Evolutionary conservation across 2,888 invertebrate genomes (phyloP).

Genomic region (Nysson spinosus): DNA sequence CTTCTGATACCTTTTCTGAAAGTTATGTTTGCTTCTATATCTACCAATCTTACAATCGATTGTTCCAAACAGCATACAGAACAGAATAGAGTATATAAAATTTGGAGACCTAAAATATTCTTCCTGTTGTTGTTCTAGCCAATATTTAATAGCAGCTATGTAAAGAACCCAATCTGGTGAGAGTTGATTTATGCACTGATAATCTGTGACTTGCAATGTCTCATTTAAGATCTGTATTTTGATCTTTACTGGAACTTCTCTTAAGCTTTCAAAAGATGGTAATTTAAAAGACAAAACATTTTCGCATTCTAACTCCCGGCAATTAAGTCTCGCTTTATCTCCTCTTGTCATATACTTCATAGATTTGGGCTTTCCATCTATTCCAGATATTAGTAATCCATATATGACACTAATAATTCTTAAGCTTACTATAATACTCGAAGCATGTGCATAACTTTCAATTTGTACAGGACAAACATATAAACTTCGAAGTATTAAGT

Average conservation of each 20-base stretch:
- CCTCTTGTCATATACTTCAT: conserved; percentile 70
- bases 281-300: conserved; percentile 51
- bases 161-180: conserved; percentile 82
- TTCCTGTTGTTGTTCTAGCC: conserved; percentile 78
- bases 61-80: conserved; percentile 80
- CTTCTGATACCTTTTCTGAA: conserved; percentile 78
- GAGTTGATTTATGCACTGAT: conserved; percentile 73
- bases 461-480: conserved; percentile 85
- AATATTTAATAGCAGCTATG: conserved; percentile 81
- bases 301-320: conserved; percentile 41
- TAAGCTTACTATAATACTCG: conserved; percentile 81
- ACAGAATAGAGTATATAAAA: conserved; percentile 81
- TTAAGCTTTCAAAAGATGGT: conserved; percentile 73
- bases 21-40: conserved; percentile 78
- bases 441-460: conserved; percentile 82
- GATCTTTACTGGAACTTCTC: conserved; percentile 56
- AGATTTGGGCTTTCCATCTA: conserved; percentile 30
- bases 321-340: conserved; percentile 52
- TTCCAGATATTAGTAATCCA: conserved; percentile 69
- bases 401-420: conserved; percentile 82
- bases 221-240: conserved; percentile 77
- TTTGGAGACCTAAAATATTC: conserved; percentile 72
- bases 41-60: conserved; percentile 81
- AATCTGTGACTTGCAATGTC: conserved; percentile 78
- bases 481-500: conserved; percentile 82